Conservation (phyloP, 2,888 invertebrate genomes). For the Pteria penguin region DNA sequence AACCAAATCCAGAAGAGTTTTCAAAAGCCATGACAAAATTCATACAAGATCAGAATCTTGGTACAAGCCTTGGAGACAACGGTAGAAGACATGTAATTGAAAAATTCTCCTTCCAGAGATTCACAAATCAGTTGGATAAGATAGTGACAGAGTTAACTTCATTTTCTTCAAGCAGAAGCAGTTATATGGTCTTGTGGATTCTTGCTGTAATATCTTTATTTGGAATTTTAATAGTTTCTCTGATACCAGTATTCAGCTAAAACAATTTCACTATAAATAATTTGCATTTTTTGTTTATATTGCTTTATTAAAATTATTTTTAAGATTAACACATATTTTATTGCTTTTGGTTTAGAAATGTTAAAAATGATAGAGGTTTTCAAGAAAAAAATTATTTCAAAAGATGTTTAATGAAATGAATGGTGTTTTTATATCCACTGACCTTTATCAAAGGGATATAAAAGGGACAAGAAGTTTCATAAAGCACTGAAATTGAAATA, state of each 20-base stretch:
- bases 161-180: background rate
- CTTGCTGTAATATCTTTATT: conserved; percentile 19
- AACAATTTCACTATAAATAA: too few species aligned
- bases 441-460: too few species aligned
- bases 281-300: too few species aligned
- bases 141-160: conserved; percentile 56
- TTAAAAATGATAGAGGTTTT: too few species aligned
- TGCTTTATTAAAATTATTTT: too few species aligned
- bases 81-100: conserved; percentile 88
- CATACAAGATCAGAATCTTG: conserved; percentile 84
- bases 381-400: too few species aligned
- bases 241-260: background rate
- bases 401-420: too few species aligned
- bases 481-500: too few species aligned
- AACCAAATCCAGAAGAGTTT: conserved; percentile 85
- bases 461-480: too few species aligned
- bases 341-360: too few species aligned
- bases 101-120: conserved; percentile 91
- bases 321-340: too few species aligned
- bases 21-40: conserved; percentile 88
- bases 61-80: conserved; percentile 86
- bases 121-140: conserved; percentile 80
- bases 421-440: too few species aligned
- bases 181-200: conserved; percentile 24
- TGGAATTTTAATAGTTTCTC: conserved; percentile 9